Evolutionary conservation across 2,113 vertebrate genomes (phyloP), one percentile per base, ranked within the genome.

Genomic region (Puntigrus tetrazona): DNA sequence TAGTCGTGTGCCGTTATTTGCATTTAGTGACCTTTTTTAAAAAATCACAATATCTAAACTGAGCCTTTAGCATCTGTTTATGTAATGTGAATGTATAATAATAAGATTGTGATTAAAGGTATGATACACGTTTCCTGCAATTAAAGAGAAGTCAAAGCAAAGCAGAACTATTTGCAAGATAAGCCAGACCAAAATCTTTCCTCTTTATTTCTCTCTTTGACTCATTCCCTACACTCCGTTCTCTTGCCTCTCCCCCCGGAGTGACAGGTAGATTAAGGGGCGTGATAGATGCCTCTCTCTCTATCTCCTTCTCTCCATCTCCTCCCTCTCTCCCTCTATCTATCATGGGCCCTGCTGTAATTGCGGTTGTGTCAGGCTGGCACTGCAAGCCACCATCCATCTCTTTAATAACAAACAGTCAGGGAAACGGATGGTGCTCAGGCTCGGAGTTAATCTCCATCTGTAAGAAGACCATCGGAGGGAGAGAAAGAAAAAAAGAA

Each of bases 371-470:
- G 92, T 93, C 89, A 89, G 91, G 92, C 93, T 93, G 93, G 93
- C 92, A 94, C 92, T 91, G 92, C 90, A 90, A 93, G 91, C 92
- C 93, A 91, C 91, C 94, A 95, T 95, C 93, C 93, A 94, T 95
- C 94, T 94, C 93, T 93, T 94, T 95, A 95, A 95, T 94, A 94
- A 95, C 94, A 95, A 95, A 94, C 94, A 94, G 94, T 94, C 94
- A 94, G 89, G 90, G 93, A 93, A 93, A 95, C 93, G 92, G 92
- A 95, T 95, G 93, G 93, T 45, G 90, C 92, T 92, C 90, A 84
- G 65, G 91, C 92, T 91, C 91, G 84, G 87, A 92, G 93, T 94
- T 94, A 95, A 95, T 95, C 94, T 94, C 93, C 93, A 94, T 94
- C 94, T 94, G 92, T 93, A 91, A 91, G 88, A 80, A 89, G 87